Base-by-base conservation (phyloP, 2,888 invertebrate species). In the Acronicta aceris region DNA sequence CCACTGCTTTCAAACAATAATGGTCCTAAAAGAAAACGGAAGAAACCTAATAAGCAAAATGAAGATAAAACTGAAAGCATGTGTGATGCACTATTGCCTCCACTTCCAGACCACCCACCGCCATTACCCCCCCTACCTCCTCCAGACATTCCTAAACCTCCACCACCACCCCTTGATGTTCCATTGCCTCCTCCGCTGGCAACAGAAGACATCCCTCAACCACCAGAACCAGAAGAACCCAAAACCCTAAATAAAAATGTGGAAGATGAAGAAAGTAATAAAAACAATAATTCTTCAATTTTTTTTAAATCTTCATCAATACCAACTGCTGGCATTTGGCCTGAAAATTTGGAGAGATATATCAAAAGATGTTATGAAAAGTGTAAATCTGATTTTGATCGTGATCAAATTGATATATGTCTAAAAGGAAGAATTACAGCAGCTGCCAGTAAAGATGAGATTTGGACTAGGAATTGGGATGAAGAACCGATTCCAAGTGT, bases 401-500 rank as follows among this genome's bases (percentile, higher is more conserved):
- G 98, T 87, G 98, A 99, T 94, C 97, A 98, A 91, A 98, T 99
- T 63, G 98, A 99, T 88, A 98, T 98, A 73, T 98, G 98, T 82
- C 95, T 99, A 59, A 99, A 99, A 90, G 98, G 98, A 41, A 98
- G 99, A 92, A 97, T 99, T 68, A 98, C 98, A 54, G 96, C 97
- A 59, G 98, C 99, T 15, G 98, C 98, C 48, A 97, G 97, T 84
- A 97, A 97, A 81, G 98, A 98, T 68, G 97, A 97, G 74, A 95
- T 98, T 46, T 97, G 97, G 96, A 96, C 97, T 1, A 97, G 98
- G 84, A 98, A 99, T 93, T 99, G 99, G 99, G 97, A 97, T 79
- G 96, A 96, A 70, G 99, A 99, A 88, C 98, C 99, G 33, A 95
- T 99, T 76, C 99, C 99, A 43, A 97, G 97, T 89, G 97, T 97